Evolutionary conservation across 1,140 invertebrate species (phyloP), one percentile per base, ranked within the genome.

Genomic region (Camponotus pennsylvanicus): DNA sequence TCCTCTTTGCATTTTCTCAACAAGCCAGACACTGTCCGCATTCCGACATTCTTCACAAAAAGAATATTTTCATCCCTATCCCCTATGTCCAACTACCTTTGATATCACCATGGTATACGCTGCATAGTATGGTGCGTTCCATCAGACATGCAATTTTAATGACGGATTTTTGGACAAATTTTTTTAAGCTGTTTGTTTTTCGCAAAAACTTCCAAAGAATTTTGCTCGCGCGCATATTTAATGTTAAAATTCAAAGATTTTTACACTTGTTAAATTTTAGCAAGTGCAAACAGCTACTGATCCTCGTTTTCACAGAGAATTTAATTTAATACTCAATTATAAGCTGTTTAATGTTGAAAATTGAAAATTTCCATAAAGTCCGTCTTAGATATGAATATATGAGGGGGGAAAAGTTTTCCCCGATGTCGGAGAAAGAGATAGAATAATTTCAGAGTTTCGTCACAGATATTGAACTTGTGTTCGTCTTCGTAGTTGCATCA

Each of bases 401-500:
- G n/a, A 5, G 18, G 8, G 1, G 27, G 0, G 18, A 82, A 61
- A 57, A 70, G 37, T 67, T 70, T 21, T 18, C 6, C 21, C n/a
- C 18, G 42, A 27, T 15, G 1, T 21, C 42, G 45, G 6, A 57
- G 18, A 57, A 45, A 80, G 34, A 70, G 18, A 52, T 15, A 45
- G 32, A 34, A 2, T 7, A 45, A 71, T 73, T 32, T 73, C 18
- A 21, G 2, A 42, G 8, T 13, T 15, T 71, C 34, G 52, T 55
- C 67, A 52, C 6, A 32, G 18, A 73, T 63, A 49, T 34, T 49
- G 55, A 83, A 5, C 5, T 57, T 37, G 6, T 34, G 18, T 77
- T 71, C n/a, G 52, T 88, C 91, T 92, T 92, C 89, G 57, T 93
- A 96, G 89, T 92, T 97, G 95, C 97, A 97, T 91, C 94, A 95